phyloP scores from a whole-genome alignment of 2,888 invertebrate species.

The Apodemia zela region DNA sequence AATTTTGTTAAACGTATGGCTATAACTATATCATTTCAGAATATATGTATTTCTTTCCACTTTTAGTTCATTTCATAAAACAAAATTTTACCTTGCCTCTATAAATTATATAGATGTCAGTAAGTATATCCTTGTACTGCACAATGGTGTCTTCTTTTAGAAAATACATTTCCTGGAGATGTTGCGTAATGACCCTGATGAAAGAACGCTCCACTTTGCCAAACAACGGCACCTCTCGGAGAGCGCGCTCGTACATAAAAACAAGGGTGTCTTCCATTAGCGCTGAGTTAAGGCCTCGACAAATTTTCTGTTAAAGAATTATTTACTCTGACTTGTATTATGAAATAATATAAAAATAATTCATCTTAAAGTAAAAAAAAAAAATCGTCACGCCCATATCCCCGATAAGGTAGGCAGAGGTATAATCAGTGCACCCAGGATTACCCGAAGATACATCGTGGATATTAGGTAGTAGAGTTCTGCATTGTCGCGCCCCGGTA shows the following conservation, averaged over 20 bases:
- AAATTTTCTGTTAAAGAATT: slow-evolving; percentile 52
- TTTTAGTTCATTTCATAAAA: no score
- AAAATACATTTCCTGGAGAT: slow-evolving; percentile 74
- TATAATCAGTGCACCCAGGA: no score
- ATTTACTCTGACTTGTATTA: not conserved
- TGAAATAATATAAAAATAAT: not conserved
- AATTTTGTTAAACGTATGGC: no score
- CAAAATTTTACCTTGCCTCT: slow-evolving; percentile 62
- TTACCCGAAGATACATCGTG: no score
- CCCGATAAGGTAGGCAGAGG: no score
- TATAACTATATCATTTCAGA: no score
- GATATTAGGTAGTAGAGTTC: no score
- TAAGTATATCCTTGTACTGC: slow-evolving; percentile 68
- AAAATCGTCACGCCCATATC: no score
- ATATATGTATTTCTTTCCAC: no score
- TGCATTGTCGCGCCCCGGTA: no score
- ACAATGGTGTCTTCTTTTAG: slow-evolving; percentile 71
- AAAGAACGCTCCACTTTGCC: slow-evolving; percentile 75
- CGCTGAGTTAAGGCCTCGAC: slow-evolving; percentile 70
- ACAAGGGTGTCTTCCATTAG: slow-evolving; percentile 77
- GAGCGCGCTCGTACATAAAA: slow-evolving; percentile 73
- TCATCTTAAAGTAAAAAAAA: no score
- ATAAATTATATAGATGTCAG: slow-evolving; percentile 72
- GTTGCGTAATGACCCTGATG: slow-evolving; percentile 75
- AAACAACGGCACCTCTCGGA: slow-evolving; percentile 76